These are phyloP conservation scores for Chroicocephalus ridibundus DNA, from an alignment of 2,113 vertebrate genomes.

Conservation along the genomic window DNA sequence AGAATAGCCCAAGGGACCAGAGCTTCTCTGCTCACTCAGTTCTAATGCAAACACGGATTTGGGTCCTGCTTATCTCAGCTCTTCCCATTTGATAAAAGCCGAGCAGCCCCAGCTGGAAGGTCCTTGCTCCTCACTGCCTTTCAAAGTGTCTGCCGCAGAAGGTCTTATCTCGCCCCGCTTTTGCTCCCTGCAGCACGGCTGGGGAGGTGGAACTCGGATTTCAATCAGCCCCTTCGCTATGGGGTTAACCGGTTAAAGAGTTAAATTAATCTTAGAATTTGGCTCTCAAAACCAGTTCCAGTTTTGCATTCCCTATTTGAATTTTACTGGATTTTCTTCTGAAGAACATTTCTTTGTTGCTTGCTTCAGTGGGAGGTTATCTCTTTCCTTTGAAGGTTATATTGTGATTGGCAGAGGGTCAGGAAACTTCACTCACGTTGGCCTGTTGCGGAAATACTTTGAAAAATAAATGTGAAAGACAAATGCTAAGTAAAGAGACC, in stretches of 20 bases:
- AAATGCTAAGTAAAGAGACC: constrained; percentile 54
- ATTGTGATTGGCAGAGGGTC: constrained; percentile 66
- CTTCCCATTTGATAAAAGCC: constrained; percentile 4
- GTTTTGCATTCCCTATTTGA: constrained; percentile 16
- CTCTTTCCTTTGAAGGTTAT: constrained; percentile 67
- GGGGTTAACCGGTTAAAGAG: not conserved
- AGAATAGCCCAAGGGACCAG: not conserved
- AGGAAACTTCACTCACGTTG: constrained; percentile 63
- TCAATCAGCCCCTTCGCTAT: not conserved
- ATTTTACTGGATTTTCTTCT: constrained; percentile 62
- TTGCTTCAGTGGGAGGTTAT: constrained; percentile 60
- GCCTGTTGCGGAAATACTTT: constrained; percentile 56
- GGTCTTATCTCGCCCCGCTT: not conserved
- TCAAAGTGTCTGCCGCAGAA: not conserved
- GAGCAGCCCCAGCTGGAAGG: not conserved
- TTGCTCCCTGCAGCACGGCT: not conserved
- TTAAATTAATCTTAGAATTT: constrained; percentile 21
- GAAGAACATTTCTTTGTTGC: constrained; percentile 42
- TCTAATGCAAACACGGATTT: not conserved
- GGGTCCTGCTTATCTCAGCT: constrained; percentile 20
- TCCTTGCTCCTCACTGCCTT: not conserved
- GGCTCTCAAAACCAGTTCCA: not conserved
- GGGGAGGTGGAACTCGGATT: not conserved
- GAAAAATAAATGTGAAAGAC: constrained; percentile 65
- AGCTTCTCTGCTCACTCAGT: not conserved